A percentile compares a stretch with the other conserved stretches of the same genome.
These are phyloP conservation scores for Scaptomyza caliginosa DNA, from an alignment of 2,888 invertebrate genomes.

Conservation along the genomic window DNA sequence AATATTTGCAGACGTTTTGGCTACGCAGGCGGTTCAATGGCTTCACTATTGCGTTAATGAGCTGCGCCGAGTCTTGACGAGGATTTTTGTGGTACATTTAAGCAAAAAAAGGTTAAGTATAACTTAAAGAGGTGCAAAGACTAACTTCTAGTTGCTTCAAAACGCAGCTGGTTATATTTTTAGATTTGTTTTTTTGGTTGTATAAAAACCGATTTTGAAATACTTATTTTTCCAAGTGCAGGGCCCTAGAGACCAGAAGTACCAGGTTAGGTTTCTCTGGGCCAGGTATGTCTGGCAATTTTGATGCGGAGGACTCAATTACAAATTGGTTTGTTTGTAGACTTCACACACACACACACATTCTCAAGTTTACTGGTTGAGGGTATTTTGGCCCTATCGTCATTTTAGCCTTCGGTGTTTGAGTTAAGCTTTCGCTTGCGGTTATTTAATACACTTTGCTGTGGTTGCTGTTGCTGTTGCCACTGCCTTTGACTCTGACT, in stretches of 20 bases:
- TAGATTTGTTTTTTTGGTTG: too few relatives aligned
- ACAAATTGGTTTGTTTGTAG: constrained; percentile 64
- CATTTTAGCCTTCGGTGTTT: constrained; percentile 38
- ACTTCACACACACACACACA: constrained; percentile 4
- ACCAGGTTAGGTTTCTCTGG: constrained; percentile 8
- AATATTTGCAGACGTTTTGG: constrained; percentile 60
- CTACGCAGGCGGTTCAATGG: constrained; percentile 22
- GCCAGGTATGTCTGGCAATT: constrained; percentile 17
- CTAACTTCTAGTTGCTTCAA: too few relatives aligned
- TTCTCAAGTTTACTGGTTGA: constrained; percentile 30
- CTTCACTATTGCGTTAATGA: constrained; percentile 38
- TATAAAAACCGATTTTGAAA: too few relatives aligned
- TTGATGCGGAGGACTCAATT: constrained; percentile 67
- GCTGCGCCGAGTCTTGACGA: constrained; percentile 14
- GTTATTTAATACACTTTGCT: constrained; percentile 73
- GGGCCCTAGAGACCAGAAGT: neutral
- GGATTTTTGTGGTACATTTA: neutral
- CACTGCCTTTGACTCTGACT: neutral
- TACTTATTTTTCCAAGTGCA: neutral
- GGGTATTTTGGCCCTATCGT: constrained; percentile 38
- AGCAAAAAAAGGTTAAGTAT: neutral
- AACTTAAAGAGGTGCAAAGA: too few relatives aligned
- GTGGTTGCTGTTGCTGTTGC: constrained; percentile 30
- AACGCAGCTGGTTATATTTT: too few relatives aligned
- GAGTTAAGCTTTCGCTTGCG: constrained; percentile 69